Evolutionary conservation across 1,140 invertebrate genomes (phyloP).

Genomic region (Hyphantria cunea): DNA sequence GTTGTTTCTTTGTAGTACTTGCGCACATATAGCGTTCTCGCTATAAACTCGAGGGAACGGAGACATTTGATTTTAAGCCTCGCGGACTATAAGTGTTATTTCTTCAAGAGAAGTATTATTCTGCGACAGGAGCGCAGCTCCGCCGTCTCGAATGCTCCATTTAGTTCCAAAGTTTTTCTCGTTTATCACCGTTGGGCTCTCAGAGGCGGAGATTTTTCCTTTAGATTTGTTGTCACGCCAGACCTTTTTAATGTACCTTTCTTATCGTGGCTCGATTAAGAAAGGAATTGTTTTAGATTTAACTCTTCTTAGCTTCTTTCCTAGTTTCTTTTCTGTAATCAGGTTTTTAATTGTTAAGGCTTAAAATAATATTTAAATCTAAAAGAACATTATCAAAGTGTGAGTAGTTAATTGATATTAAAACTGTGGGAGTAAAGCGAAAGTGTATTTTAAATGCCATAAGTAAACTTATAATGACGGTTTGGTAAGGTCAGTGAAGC

Average conservation of each 20-base stretch:
- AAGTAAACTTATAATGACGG: constrained; percentile 23
- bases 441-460: neutral
- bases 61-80: constrained; percentile 82
- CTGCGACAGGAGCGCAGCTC: constrained; percentile 73
- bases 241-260: constrained; percentile 82
- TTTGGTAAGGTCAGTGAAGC: constrained; percentile 36
- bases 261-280: constrained; percentile 77
- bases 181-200: constrained; percentile 81
- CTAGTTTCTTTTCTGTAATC: constrained; percentile 30
- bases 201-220: constrained; percentile 81
- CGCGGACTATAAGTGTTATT: constrained; percentile 81
- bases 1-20: constrained; percentile 65
- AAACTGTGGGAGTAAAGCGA: constrained; percentile 2
- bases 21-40: constrained; percentile 59
- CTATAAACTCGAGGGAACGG: constrained; percentile 66
- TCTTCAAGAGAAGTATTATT: constrained; percentile 80
- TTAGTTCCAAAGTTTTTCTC: constrained; percentile 82
- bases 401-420: too few relatives aligned
- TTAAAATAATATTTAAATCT: neutral
- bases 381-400: too few relatives aligned
- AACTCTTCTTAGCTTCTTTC: constrained; percentile 39
- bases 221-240: constrained; percentile 83
- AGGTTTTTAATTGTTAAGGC: constrained; percentile 11
- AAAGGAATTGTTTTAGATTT: constrained; percentile 67
- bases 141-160: constrained; percentile 80